These are phyloP conservation scores for Eulemur albifrons DNA, from an alignment of 2,797 vertebrate species.

Conservation along the genomic window DNA sequence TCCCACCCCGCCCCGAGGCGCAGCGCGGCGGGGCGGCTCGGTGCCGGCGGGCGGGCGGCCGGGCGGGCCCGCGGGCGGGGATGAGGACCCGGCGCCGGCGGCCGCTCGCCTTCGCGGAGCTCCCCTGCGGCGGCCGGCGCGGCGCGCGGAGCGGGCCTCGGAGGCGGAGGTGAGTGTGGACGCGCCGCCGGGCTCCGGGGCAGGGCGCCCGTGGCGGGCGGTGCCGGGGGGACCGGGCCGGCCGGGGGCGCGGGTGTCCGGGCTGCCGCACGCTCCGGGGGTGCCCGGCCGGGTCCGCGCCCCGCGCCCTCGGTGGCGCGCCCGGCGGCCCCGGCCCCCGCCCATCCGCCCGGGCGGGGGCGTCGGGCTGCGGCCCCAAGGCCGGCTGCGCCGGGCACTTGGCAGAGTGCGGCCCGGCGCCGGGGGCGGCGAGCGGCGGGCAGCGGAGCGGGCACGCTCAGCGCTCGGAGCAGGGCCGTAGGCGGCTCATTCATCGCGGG, in stretches of 20 bases:
- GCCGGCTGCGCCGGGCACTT: background rate
- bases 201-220: background rate
- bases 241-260: background rate
- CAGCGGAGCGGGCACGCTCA: background rate
- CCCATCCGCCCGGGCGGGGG: background rate
- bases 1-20: constrained; percentile 68
- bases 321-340: background rate
- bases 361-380: too few species aligned
- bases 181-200: background rate
- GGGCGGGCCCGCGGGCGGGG: constrained; percentile 68
- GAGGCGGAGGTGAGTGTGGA: constrained; percentile 70
- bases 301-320: background rate
- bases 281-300: background rate
- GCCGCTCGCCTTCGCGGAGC: constrained; percentile 1
- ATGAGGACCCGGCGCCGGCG: constrained; percentile 63
- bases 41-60: constrained; percentile 64
- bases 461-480: background rate
- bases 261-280: background rate
- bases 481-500: constrained; percentile 58
- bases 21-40: constrained; percentile 61
- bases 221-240: background rate
- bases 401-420: background rate
- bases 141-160: constrained; percentile 37
- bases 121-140: constrained; percentile 30
- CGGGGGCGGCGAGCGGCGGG: too few species aligned